Base-by-base conservation (phyloP, 2,113 vertebrate genomes). In the Aegotheles bennettii region DNA sequence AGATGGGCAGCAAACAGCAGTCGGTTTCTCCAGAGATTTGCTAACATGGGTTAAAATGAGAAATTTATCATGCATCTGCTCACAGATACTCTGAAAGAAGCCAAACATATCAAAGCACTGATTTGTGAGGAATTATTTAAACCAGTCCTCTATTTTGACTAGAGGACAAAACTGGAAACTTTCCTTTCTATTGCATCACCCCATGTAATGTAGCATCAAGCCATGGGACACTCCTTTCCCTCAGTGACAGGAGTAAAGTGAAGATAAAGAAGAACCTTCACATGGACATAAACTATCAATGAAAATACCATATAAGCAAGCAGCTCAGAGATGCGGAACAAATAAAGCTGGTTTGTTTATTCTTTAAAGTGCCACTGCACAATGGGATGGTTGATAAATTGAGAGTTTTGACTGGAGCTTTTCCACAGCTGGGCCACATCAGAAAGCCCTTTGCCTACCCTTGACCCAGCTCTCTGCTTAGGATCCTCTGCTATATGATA, bases 11-110 rank as follows among this genome's bases (percentile, higher is more conserved):
- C 80, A 90, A 93, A 81, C 43, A 70, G 64, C 94, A 89, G 69
- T 78, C 10, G 3, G n/a, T 57, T 91, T 76, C 93, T 96, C 94
- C 65, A 85, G 93, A 93, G 95, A 54, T 53, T 92, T 82, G 48
- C 90, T 84, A 88, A 77, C 67, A 71, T 82, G 1, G 2, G 69
- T 90, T 94, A 90, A 93, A 95, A 84, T 61, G 85, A 84, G 92
- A 95, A 95, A 90, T 90, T 50, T 50, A 93, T 60, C 76, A 48
- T 20, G 36, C 88, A 76, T 94, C 17, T 8, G 57, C 85, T 92
- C 80, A 86, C 56, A 93, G 76, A 88, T 75, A 68, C n/a, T 60
- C 56, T 68, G 48, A 77, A 81, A 87, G 71, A 74, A 43, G 21
- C 24, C 76, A 81, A 93, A 93, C 28, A 48, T 56, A 86, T 86